Base-by-base conservation (phyloP, 92 coral and sea anemone genomes). In the Palythoa grandis region DNA sequence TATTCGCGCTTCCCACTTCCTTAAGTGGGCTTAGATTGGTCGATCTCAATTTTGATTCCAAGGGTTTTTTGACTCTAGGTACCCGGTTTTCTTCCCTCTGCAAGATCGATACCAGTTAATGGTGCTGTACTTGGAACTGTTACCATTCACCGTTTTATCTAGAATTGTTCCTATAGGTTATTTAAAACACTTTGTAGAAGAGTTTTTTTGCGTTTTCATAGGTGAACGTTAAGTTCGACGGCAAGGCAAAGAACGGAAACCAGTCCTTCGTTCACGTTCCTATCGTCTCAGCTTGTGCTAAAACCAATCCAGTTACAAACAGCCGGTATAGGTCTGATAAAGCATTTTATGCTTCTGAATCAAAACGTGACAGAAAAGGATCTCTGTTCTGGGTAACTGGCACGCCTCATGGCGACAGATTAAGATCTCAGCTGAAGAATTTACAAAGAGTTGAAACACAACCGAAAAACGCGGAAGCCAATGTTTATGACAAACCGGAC, bases 381-480 rank as follows among this genome's bases (percentile, higher is more conserved):
- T 14, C 75, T 17, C 6, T 66, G 63, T 80, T 80, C 50, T 80
- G 85, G 19, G 63, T 80, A 14, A 80, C 85, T 1, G 85, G 85
- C 1, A 80, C 58, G 20, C 85, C 61, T 12, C 6, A 20, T 3
- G 8, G 47, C 13, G 20, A 9, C 63, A 80, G 37, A 23, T 10
- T 35, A 25, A 58, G 71, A 29, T 16, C 57, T 29, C 29, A 61
- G 83, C 7, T 48, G 54, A 78, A 58, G 73, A 48, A 65, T 11
- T 60, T 4, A 11, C 74, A 80, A 40, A 80, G 11, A 16, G 16
- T 16, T 7, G 22, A 24, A 79, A 47, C 9, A 65, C 40, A 3
- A 67, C 9, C 17, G 23, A 14, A 11, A 17, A 16, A 15, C 22
- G 19, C 17, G 4, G 50, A 68, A 66, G 70, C 35, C 35, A 70